These are phyloP conservation scores for Meteorus cinctellus DNA, from an alignment of 2,888 invertebrate genomes.

Conservation along the genomic window DNA sequence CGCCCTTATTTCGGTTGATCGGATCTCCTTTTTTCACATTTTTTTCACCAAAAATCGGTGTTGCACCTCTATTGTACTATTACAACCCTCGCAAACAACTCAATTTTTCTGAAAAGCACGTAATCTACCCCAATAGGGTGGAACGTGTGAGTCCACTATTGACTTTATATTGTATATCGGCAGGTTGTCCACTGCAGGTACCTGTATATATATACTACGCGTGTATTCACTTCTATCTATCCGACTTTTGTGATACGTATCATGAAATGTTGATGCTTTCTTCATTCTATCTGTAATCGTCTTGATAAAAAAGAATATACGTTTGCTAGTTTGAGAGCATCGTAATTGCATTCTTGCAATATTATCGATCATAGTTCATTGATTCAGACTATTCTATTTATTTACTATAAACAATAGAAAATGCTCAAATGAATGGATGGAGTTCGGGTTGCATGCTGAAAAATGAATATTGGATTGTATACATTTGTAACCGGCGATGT, in stretches of 20 bases:
- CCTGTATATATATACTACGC: conserved; percentile 43
- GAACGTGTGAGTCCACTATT: conserved; percentile 50
- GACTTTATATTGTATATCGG: conserved; percentile 63
- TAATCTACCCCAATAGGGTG: conserved; percentile 65
- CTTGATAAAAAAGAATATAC: no score
- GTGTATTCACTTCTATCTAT: no score
- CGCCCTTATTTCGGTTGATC: conserved; percentile 67
- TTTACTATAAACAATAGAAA: no score
- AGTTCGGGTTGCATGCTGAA: neutral
- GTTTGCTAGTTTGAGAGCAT: no score
- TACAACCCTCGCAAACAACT: conserved; percentile 41
- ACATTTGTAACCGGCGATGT: neutral
- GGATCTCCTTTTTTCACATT: conserved; percentile 72
- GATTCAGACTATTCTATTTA: no score
- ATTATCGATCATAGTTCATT: no score
- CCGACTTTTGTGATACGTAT: no score
- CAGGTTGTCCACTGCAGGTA: conserved; percentile 72
- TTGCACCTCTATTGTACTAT: conserved; percentile 59
- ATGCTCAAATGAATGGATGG: no score
- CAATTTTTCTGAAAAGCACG: conserved; percentile 66
- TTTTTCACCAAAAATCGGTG: conserved; percentile 72
- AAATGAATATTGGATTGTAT: neutral
- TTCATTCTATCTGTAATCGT: no score
- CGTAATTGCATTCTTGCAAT: no score
- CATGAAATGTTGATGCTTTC: no score